Conservation (phyloP, 2,888 invertebrate genomes). For the Leptura quadrifasciata region DNA sequence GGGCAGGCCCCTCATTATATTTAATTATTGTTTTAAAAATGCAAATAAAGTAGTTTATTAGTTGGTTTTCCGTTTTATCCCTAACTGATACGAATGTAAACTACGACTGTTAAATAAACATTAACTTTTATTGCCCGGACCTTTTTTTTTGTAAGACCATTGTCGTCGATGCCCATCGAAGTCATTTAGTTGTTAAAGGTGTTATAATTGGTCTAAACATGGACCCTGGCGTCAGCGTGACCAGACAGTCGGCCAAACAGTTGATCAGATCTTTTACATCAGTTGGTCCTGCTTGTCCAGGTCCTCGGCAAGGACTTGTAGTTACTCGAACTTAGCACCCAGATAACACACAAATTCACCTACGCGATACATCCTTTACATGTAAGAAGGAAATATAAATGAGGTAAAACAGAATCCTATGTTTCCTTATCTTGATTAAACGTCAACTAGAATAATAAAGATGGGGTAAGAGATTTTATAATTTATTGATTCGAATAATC, state of each 20-base stretch:
- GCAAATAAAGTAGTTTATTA: conserved; percentile 7
- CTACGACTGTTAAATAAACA: conserved; percentile 57
- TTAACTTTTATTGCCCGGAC: conserved; percentile 61
- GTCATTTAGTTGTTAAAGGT: conserved; percentile 73
- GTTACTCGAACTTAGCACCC: conserved; percentile 42
- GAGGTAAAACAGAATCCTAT: conserved; percentile 24
- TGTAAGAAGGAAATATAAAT: conserved; percentile 34
- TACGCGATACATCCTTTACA: conserved; percentile 47
- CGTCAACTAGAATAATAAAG: neutral
- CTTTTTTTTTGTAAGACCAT: conserved; percentile 59
- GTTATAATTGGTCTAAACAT: conserved; percentile 74
- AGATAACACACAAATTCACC: conserved; percentile 58
- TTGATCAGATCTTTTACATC: conserved; percentile 62
- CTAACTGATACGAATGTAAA: conserved; percentile 7
- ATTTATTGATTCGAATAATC: neutral
- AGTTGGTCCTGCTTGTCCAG: conserved; percentile 56
- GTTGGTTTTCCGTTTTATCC: conserved; percentile 8
- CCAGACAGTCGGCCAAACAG: conserved; percentile 68
- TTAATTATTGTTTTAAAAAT: conserved; percentile 11
- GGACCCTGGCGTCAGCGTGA: conserved; percentile 72
- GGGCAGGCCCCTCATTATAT: neutral
- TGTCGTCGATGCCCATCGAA: conserved; percentile 71
- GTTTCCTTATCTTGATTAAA: conserved; percentile 20
- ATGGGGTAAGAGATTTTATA: neutral
- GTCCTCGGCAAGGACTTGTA: conserved; percentile 62